Evolutionary conservation across 2,113 vertebrate genomes (phyloP), one percentile per base, ranked within the genome.

Genomic region (Stegastes partitus): DNA sequence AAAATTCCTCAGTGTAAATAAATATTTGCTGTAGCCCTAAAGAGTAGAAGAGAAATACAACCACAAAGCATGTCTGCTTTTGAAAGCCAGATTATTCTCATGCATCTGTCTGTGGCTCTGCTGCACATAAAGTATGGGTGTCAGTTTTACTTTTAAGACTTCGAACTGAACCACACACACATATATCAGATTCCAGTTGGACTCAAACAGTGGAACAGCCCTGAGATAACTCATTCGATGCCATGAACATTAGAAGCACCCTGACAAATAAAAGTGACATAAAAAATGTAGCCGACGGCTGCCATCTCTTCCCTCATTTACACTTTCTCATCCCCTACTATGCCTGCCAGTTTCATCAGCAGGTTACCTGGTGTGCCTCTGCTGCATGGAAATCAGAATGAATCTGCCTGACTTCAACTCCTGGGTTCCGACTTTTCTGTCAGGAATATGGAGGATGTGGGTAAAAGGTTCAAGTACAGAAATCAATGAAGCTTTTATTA

Each of bases 251-350:
- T 79, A 65, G 70, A 44, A 53, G 44, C 65, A 69, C 16, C 57
- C 16, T 54, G 68, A 59, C 39, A 55, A 87, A 74, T 50, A 47
- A 54, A 31, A 37, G 14, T 4, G 57, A 79, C 28, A 87, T 74
- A 11, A 62, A 85, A n/a, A 79, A 76, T 11, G 25, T 56, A 26
- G 57, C 66, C 47, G 77, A 68, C 12, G 0, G 37, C 50, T 42
- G 62, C 57, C 21, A 1, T 37, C 62, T 67, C 47, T 37, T 44
- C 23, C 26, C 44, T 80, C 56, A 31, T 67, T 84, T 68, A 74
- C 12, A 54, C 61, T n/a, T 51, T 49, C 62, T 73, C 63, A 34
- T 61, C 47, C 47, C 10, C 25, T 15, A 64, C 18, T 12, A 49
- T 57, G 44, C 31, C 82, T 82, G 44, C 34, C 42, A 62, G 59